These are phyloP conservation scores for Sympetrum striolatum DNA, from an alignment of 2,888 invertebrate genomes.

Conservation along the genomic window DNA sequence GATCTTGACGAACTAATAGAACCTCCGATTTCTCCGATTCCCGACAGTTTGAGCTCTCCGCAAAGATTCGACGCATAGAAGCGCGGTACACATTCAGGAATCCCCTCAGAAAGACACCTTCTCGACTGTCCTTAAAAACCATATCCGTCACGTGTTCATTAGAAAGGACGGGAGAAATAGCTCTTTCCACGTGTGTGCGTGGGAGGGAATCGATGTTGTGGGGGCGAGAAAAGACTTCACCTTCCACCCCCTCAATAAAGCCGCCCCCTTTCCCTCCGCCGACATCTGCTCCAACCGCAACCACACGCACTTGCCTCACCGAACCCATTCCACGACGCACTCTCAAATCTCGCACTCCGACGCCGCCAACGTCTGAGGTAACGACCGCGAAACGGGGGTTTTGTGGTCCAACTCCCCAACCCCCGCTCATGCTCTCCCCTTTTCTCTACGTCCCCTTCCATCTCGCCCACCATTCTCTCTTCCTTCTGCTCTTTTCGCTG, in stretches of 20 bases:
- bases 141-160: neutral
- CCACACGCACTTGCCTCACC: slow-evolving; percentile 18
- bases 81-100: no score
- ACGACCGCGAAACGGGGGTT: slow-evolving; percentile 37
- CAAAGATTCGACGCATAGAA: no score
- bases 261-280: neutral
- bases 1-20: no score
- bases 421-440: neutral
- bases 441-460: neutral
- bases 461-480: neutral
- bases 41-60: no score
- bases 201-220: neutral
- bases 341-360: neutral
- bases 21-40: no score
- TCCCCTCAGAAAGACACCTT: no score
- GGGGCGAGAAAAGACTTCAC: neutral
- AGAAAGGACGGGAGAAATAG: neutral
- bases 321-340: neutral
- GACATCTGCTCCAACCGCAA: slow-evolving; percentile 38
- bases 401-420: slow-evolving; percentile 13
- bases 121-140: neutral
- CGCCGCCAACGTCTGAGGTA: slow-evolving; percentile 19
- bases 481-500: neutral
- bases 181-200: neutral
- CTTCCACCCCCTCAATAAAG: neutral